Base-by-base conservation (phyloP, 2,797 vertebrate species). In the Phoxinus dragarum region DNA sequence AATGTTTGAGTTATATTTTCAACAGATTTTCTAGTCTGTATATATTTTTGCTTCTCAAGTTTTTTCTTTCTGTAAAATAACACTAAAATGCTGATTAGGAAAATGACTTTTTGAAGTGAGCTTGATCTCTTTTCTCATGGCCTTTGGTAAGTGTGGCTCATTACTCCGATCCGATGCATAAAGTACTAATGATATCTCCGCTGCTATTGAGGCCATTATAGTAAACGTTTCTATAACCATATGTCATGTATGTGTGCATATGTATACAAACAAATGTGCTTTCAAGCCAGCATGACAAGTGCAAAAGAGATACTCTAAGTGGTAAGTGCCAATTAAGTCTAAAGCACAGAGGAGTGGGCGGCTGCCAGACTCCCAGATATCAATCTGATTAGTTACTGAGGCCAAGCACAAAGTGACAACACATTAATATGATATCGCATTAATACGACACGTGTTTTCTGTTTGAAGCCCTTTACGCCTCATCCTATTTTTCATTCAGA, bases 261-360 rank as follows among this genome's bases (percentile, higher is more conserved):
- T 89, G 89, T 90, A 89, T 89, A 82, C 71, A 82, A 85, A 82
- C 47, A 91, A n/a, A 87, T 86, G 90, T 88, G 89, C 90, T 90
- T 90, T 82, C 42, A 17, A 34, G 64, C 64, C 69, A 52, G 66
- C 38, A 19, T 38, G 27, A 47, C 86, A 81, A 84, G 54, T 80
- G 64, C 74, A 36, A 59, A 59, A 83, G 68, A 73, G 77, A 88
- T 84, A 83, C 88, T 54, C 66, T 73, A 40, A 80, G 87, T 88
- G 86, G 47, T 84, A 90, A 92, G 90, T 90, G 90, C 90, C 90
- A 91, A 92, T 93, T 93, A 92, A 88, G 90, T 78, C 69, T 67
- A 84, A 89, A 90, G 91, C 84, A 83, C 81, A 81, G 85, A 71
- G 74, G 42, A 72, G 75, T 78, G 67, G 80, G 80, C 4, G 66